Evolutionary conservation across 2,113 vertebrate species (phyloP), one percentile per base, ranked within the genome.

Genomic region (Hydrolagus affinis): DNA sequence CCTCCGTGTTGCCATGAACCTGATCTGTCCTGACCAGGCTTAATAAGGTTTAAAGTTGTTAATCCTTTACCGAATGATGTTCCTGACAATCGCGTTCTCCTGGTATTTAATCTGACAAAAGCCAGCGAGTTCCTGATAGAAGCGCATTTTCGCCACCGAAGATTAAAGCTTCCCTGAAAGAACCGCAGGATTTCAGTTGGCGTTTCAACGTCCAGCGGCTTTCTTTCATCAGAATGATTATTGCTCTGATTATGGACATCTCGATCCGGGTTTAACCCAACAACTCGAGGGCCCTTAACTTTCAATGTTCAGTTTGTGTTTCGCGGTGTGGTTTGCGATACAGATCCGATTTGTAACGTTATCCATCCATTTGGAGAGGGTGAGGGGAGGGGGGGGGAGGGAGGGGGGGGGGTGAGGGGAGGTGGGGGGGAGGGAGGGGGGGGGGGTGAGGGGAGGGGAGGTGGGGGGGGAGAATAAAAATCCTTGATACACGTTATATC

Each of bases 21-120:
- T 83, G 23, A 25, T 66, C 10, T 66, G 25, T 83, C 66, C 77
- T 66, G 62, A 62, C 30, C 77, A 30, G n/a, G 60, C 77, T 66
- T 83, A 32, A 21, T 83, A 28, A 66, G 60, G 10, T 30, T 83
- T 83, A 83, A 83, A 23, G 25, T 28, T 64, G 28, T 83, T 68
- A 83, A 83, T 83, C 78, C 78, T 68, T 83, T 21, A 32, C 8
- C 78, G 25, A 83, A 30, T 11, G 62, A 10, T 30, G 60, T 32
- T 83, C 25, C 62, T 30, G 78, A 66, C 62, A 68, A 83, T 9
- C 7, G 66, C 78, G 66, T 83, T 32, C 62, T 68, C 77, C 78
- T 68, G 62, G 25, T 66, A 28, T 80, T 17, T 60, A 80, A 28
- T 64, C n/a, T 64, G 77, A 80, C 25, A n/a, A 60, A 66, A 64